A percentile compares a stretch with the other conserved stretches of the same genome.
Conservation (phyloP, 2,797 vertebrate genomes). For the Pogoniulus pusillus region DNA sequence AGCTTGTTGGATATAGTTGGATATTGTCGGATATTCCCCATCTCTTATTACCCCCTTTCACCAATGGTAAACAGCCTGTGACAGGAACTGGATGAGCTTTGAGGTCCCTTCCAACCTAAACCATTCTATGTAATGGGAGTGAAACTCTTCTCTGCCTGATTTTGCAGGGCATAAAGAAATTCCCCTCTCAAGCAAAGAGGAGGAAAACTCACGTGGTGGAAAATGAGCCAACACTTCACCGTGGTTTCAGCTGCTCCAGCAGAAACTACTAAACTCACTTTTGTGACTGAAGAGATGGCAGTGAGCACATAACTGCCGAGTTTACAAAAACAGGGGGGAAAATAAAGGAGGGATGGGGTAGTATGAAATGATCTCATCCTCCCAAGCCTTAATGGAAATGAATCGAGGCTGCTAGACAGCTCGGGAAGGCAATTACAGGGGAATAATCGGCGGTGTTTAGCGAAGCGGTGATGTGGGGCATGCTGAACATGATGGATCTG, state of each 20-base stretch:
- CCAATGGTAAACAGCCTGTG: no score
- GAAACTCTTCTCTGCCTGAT: neutral
- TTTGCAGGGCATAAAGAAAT: neutral
- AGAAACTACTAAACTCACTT: neutral
- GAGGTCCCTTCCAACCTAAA: no score
- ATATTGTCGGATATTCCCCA: no score
- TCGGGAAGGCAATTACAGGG: slow-evolving; percentile 70
- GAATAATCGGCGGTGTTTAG: slow-evolving; percentile 70
- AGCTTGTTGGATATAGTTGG: no score
- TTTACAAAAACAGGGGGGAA: neutral
- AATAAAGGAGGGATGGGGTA: neutral
- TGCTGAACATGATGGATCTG: slow-evolving; percentile 68
- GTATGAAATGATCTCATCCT: slow-evolving; percentile 50
- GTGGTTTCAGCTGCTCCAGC: neutral
- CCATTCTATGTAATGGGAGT: neutral
- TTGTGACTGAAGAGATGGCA: neutral
- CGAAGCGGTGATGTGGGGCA: slow-evolving; percentile 64
- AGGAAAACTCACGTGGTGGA: neutral
- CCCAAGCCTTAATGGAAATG: slow-evolving; percentile 62
- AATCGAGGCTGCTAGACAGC: slow-evolving; percentile 60
- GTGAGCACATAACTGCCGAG: neutral
- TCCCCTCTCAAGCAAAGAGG: neutral
- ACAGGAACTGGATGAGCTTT: no score
- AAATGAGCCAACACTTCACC: neutral
- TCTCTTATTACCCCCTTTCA: no score